Evolutionary conservation across 2,113 vertebrate species (phyloP).

Genomic region (Brachionichthys hirsutus): DNA sequence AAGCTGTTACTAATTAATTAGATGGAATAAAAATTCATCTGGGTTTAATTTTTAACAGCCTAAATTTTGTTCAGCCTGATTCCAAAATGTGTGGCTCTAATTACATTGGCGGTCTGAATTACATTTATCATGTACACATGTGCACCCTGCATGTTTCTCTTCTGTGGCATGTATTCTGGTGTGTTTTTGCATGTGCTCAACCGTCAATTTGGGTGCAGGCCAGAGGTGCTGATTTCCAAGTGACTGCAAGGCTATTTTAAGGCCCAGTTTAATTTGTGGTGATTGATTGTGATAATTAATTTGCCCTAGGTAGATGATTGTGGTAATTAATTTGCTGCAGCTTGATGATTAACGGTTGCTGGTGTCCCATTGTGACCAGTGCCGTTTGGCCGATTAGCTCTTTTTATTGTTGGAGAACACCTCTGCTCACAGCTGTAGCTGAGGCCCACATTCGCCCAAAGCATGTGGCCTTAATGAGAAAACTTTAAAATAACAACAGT

Average conservation of each 20-base stretch:
- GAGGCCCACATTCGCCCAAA: slow-evolving; percentile 12
- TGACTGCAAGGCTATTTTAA: slow-evolving; percentile 72
- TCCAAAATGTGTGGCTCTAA: slow-evolving; percentile 31
- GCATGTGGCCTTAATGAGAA: slow-evolving; percentile 25
- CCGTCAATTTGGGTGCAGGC: slow-evolving; percentile 20
- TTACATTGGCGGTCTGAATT: slow-evolving; percentile 40
- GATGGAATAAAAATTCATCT: neutral
- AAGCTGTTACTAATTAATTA: slow-evolving; percentile 12
- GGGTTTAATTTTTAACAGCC: neutral
- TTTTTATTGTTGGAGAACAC: slow-evolving; percentile 59
- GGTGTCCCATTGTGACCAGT: slow-evolving; percentile 65
- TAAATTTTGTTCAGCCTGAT: slow-evolving; percentile 3
- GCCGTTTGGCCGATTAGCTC: slow-evolving; percentile 71
- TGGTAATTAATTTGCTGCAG: slow-evolving; percentile 76
- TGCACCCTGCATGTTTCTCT: too few relatives aligned
- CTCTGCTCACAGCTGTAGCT: slow-evolving; percentile 46
- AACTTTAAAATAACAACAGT: slow-evolving; percentile 19
- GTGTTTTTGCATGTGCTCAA: slow-evolving; percentile 4
- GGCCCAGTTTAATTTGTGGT: slow-evolving; percentile 68
- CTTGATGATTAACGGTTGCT: slow-evolving; percentile 71
- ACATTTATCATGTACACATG: slow-evolving; percentile 28
- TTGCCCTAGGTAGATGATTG: slow-evolving; percentile 74
- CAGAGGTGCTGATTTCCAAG: slow-evolving; percentile 61
- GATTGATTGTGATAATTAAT: slow-evolving; percentile 79
- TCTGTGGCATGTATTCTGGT: too few relatives aligned